phyloP scores from a whole-genome alignment of 2,888 invertebrate species.

The Flexamia atlantica region DNA sequence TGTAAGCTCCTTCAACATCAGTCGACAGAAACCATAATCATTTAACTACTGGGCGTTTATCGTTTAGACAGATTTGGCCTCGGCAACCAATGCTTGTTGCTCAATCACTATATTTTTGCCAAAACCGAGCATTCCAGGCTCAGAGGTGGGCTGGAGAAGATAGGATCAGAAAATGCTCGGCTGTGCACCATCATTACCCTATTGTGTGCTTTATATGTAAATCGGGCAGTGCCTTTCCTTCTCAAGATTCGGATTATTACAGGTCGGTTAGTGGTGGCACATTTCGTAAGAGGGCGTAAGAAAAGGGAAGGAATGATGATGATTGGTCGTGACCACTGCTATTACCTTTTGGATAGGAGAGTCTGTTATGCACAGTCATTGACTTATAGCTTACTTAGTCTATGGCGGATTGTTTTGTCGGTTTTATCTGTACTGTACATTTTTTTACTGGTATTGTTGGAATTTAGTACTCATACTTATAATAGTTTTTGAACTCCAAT shows the following conservation, averaged over 20 bases:
- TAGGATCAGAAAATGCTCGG: constrained; percentile 49
- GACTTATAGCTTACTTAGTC: constrained; percentile 57
- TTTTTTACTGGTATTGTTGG: no score
- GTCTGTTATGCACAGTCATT: constrained; percentile 37
- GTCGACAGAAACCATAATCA: constrained; percentile 31
- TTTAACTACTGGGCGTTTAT: constrained; percentile 38
- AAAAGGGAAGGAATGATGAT: constrained; percentile 62
- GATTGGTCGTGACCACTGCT: constrained; percentile 57
- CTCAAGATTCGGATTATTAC: constrained; percentile 42
- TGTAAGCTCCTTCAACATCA: neutral
- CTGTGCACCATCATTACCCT: constrained; percentile 31
- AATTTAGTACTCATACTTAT: no score
- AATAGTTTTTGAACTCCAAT: no score
- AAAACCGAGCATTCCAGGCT: constrained; percentile 33
- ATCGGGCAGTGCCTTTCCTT: constrained; percentile 36
- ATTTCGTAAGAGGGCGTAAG: constrained; percentile 61
- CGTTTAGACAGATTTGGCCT: constrained; percentile 29
- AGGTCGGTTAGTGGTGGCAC: constrained; percentile 46
- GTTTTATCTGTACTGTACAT: neutral
- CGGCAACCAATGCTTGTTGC: constrained; percentile 10
- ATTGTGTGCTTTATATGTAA: constrained; percentile 57
- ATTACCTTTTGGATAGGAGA: constrained; percentile 45
- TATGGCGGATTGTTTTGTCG: neutral
- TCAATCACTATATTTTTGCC: constrained; percentile 52
- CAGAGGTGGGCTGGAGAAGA: constrained; percentile 46